Percentiles rank a stretch among this genome's conserved stretches.
phyloP scores from a whole-genome alignment of 2,797 vertebrate species.

The Potorous gilbertii region DNA sequence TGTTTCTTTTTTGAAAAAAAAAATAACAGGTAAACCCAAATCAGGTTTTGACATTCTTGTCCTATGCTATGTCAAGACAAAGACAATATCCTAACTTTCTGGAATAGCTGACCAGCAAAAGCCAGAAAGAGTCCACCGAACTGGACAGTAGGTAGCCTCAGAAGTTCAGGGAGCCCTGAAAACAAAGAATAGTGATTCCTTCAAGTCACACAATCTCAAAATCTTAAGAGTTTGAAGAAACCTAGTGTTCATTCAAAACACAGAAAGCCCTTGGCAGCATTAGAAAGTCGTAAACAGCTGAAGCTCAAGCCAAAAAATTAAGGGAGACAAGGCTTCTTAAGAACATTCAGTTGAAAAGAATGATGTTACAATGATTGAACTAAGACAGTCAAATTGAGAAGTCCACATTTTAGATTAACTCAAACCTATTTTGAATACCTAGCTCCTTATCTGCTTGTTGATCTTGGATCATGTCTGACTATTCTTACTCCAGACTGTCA shows the following conservation, averaged over 20 bases:
- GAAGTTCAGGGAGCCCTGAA: background rate
- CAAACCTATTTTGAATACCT: background rate
- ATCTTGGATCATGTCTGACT: background rate
- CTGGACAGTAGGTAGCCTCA: background rate
- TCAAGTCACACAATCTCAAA: background rate
- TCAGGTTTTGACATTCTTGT: background rate
- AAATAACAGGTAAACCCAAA: conserved; percentile 24
- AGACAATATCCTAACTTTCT: background rate
- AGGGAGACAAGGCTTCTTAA: background rate
- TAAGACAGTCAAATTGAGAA: background rate
- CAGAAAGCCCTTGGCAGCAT: background rate
- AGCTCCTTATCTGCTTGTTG: background rate
- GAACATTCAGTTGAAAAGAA: background rate
- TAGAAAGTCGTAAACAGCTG: background rate
- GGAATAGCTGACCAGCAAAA: background rate
- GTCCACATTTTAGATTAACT: background rate
- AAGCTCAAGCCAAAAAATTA: background rate
- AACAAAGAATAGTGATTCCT: background rate
- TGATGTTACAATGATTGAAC: background rate
- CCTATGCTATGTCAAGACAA: background rate
- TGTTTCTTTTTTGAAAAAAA: conserved; percentile 40
- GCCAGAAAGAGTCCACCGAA: background rate
- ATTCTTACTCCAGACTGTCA: background rate
- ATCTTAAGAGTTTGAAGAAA: background rate
- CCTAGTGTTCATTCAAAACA: background rate